Evolutionary conservation across 1,140 invertebrate species (phyloP).

Genomic region (Oryctes rhinoceros): DNA sequence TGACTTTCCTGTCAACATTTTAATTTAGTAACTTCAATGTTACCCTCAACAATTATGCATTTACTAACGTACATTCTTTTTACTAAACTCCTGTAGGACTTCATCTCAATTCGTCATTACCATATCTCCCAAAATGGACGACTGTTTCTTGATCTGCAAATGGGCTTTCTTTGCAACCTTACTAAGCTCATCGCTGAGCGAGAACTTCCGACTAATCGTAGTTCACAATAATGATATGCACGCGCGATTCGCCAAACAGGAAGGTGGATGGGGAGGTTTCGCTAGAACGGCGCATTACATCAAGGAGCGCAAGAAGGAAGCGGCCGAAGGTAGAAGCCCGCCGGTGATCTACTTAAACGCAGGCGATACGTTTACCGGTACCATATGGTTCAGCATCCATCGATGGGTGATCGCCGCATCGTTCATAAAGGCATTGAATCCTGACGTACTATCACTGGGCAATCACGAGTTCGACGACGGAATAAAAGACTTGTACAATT

Average conservation of each 20-base stretch:
- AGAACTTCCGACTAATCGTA: not conserved
- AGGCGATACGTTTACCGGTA: not conserved
- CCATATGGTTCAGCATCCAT: no score
- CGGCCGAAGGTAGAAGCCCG: not conserved
- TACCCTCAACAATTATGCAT: not conserved
- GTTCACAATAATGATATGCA: not conserved
- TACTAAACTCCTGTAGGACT: not conserved
- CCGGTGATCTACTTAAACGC: conserved; percentile 2
- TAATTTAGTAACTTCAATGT: not conserved
- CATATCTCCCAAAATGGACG: not conserved
- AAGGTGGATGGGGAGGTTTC: not conserved
- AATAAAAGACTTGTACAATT: not conserved
- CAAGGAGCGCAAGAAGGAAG: not conserved
- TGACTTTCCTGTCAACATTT: not conserved
- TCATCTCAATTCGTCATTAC: not conserved
- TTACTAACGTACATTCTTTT: not conserved
- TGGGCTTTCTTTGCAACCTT: not conserved
- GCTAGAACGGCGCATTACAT: not conserved
- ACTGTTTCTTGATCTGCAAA: not conserved
- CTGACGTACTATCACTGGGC: no score
- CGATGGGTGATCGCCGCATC: no score
- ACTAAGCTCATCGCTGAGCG: not conserved
- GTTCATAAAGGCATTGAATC: no score
- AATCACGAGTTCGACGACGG: not conserved
- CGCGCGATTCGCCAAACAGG: not conserved